These are phyloP conservation scores for Chlorodrepanis virens DNA, from an alignment of 2,113 vertebrate genomes.

Conservation along the genomic window DNA sequence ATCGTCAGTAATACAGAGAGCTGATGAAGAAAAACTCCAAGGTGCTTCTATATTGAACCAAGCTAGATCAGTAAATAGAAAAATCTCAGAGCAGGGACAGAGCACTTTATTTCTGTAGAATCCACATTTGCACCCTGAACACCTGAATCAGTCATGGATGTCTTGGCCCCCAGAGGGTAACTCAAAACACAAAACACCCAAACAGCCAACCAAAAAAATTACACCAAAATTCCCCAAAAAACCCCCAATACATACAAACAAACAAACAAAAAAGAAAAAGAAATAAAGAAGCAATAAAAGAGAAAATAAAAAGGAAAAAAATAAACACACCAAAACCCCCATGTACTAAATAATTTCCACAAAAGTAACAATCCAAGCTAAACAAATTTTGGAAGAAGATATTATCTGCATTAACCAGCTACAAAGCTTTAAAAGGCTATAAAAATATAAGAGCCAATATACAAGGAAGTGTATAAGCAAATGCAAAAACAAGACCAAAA, in stretches of 20 bases:
- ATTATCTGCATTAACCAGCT: background rate
- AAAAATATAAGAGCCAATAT: background rate
- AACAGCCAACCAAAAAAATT: background rate
- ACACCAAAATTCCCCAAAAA: background rate
- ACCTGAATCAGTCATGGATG: background rate
- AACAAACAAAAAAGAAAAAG: background rate
- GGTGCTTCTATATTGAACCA: background rate
- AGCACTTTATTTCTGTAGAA: background rate
- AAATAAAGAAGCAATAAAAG: too few relatives aligned
- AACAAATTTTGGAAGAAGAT: background rate
- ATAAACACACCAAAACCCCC: rapidly evolving
- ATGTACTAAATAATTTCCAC: background rate
- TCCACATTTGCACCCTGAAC: background rate
- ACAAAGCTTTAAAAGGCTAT: background rate
- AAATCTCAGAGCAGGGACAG: background rate
- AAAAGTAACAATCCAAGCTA: background rate
- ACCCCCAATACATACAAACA: rapidly evolving
- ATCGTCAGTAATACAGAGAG: background rate
- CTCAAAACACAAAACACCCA: background rate
- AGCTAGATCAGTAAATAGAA: background rate
- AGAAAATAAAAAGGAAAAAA: background rate
- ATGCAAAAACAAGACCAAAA: background rate
- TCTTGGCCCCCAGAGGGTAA: background rate
- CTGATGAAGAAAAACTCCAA: background rate
- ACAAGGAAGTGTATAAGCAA: background rate